These are phyloP conservation scores for Spodoptera frugiperda DNA, from an alignment of 1,140 invertebrate genomes.

Conservation along the genomic window DNA sequence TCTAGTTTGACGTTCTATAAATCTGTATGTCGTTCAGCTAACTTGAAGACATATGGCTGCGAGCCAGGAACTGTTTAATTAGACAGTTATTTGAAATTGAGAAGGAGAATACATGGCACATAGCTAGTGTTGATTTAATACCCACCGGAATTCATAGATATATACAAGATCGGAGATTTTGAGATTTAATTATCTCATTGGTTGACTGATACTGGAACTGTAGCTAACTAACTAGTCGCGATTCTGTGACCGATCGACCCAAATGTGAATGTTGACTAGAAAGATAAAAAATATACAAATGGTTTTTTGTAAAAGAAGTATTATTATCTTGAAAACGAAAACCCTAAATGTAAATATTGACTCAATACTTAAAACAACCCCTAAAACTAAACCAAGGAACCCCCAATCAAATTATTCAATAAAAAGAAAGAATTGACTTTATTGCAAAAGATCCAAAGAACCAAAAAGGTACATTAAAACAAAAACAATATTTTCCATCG, in stretches of 20 bases:
- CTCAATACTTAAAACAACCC: background rate
- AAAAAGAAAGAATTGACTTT: background rate
- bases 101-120: constrained; percentile 14
- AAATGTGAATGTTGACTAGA: too few relatives aligned
- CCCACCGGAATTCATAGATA: background rate
- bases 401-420: background rate
- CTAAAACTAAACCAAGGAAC: constrained; percentile 3
- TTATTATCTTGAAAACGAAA: too few relatives aligned
- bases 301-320: too few relatives aligned
- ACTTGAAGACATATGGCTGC: constrained; percentile 45
- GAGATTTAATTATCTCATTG: too few relatives aligned
- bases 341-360: too few relatives aligned
- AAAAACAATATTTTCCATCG: constrained; percentile 32
- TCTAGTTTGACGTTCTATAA: background rate
- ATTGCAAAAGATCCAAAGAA: constrained; percentile 13
- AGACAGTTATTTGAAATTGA: constrained; percentile 53
- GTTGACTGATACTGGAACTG: too few relatives aligned
- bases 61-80: constrained; percentile 50
- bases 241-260: too few relatives aligned
- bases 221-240: too few relatives aligned
- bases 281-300: too few relatives aligned
- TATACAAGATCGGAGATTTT: too few relatives aligned
- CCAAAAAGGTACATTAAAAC: constrained; percentile 23
- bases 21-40: constrained; percentile 13
- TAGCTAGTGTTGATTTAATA: constrained; percentile 2